Percentiles rank a stretch among this genome's conserved stretches.
phyloP scores from a whole-genome alignment of 2,797 vertebrate genomes.

The Paramormyrops hopkinsi region DNA sequence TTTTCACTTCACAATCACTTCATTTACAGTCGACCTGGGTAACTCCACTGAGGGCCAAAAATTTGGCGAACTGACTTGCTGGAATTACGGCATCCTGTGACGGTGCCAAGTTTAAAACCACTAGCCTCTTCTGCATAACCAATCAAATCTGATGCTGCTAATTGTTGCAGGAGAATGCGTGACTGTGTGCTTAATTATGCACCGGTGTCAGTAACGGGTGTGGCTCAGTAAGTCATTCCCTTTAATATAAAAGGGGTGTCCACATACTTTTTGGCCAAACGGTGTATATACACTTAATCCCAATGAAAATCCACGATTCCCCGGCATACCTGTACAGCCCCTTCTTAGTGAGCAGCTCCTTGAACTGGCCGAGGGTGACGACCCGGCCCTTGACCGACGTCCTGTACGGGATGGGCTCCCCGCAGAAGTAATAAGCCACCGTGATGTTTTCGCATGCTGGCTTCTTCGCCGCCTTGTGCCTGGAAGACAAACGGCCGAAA shows the following conservation, averaged over 20 bases:
- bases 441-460: constrained; percentile 79
- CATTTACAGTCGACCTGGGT: background rate
- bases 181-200: background rate
- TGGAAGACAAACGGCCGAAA: constrained; percentile 34
- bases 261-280: background rate
- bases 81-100: background rate
- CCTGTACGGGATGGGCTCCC: constrained; percentile 89
- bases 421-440: constrained; percentile 91
- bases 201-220: background rate
- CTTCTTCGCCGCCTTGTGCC: constrained; percentile 78
- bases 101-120: background rate
- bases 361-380: constrained; percentile 91
- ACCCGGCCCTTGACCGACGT: constrained; percentile 82
- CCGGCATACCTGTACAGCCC: constrained; percentile 84
- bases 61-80: background rate
- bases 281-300: background rate
- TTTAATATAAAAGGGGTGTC: background rate
- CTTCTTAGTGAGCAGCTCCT: constrained; percentile 95
- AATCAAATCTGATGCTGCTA: background rate
- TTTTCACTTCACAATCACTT: background rate
- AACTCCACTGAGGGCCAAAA: background rate
- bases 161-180: background rate
- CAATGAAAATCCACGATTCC: background rate
- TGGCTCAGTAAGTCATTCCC: background rate
- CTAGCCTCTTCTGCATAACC: background rate